Conservation (phyloP, 2,888 invertebrate genomes). For the Eupithecia exiguata region DNA sequence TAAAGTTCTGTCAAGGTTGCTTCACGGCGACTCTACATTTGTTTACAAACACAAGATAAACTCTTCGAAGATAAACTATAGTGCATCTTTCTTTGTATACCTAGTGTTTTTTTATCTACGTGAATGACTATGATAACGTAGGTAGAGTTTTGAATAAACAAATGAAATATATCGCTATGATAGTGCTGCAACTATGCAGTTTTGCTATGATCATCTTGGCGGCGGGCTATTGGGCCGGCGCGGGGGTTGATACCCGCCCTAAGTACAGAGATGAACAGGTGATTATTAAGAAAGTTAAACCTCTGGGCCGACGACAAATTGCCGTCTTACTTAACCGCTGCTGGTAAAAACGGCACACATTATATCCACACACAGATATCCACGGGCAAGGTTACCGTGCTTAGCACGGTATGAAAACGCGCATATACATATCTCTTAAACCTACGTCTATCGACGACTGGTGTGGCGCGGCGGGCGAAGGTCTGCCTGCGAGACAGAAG, state of each 20-base stretch:
- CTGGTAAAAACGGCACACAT: too few species aligned
- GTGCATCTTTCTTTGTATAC: neutral
- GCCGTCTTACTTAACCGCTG: neutral
- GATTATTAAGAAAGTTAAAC: neutral
- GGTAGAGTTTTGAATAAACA: neutral
- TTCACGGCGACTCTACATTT: neutral
- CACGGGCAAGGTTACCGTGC: too few species aligned
- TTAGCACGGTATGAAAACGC: too few species aligned
- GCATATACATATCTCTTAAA: too few species aligned
- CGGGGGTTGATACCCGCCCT: slow-evolving; percentile 56
- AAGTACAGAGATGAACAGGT: slow-evolving; percentile 64
- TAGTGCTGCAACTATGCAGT: slow-evolving; percentile 56
- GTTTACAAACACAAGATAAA: slow-evolving; percentile 5
- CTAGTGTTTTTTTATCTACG: neutral
- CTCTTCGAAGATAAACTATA: neutral
- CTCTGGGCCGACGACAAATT: neutral
- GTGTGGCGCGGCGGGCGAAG: too few species aligned
- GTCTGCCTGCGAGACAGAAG: too few species aligned
- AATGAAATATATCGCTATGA: neutral
- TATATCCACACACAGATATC: too few species aligned
- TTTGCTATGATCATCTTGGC: slow-evolving; percentile 57
- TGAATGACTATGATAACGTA: neutral
- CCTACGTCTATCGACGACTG: too few species aligned
- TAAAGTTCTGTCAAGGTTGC: neutral
- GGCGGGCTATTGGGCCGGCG: slow-evolving; percentile 62